Conservation (phyloP, 1,140 invertebrate genomes). For the Orchestia grillus region DNA sequence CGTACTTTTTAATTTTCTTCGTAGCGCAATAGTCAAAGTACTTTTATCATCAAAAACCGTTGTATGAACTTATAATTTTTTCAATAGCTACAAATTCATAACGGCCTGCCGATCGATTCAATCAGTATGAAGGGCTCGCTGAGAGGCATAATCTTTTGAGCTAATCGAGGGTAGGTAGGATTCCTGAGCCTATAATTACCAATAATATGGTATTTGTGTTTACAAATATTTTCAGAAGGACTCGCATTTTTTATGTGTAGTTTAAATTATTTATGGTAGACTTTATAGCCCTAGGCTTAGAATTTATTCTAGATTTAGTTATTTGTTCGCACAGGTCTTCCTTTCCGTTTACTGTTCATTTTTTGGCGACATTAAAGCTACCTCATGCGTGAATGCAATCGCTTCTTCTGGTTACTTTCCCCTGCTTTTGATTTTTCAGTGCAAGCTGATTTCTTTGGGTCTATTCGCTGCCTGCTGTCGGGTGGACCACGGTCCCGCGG, state of each 20-base stretch:
- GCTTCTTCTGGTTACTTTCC: neutral
- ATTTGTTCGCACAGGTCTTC: neutral
- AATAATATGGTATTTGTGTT: neutral
- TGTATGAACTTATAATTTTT: neutral
- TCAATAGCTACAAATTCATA: neutral
- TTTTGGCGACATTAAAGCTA: neutral
- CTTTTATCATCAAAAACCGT: neutral
- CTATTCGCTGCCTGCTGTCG: neutral
- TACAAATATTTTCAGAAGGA: neutral
- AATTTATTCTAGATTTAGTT: neutral
- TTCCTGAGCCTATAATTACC: neutral
- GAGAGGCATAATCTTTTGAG: neutral
- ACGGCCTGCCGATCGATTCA: neutral
- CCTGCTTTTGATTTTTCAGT: neutral
- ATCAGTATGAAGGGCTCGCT: neutral
- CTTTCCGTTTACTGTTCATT: neutral
- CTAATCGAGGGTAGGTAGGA: neutral
- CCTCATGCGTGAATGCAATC: neutral
- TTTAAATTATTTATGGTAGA: neutral
- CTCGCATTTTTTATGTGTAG: neutral
- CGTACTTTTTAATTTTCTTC: neutral
- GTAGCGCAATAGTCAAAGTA: neutral
- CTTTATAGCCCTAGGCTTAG: neutral
- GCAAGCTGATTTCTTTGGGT: neutral
- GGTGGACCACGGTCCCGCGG: neutral